Evolutionary conservation across 2,888 invertebrate species (phyloP), one percentile per base, ranked within the genome.

Genomic region (Drosophila setosimentum): DNA sequence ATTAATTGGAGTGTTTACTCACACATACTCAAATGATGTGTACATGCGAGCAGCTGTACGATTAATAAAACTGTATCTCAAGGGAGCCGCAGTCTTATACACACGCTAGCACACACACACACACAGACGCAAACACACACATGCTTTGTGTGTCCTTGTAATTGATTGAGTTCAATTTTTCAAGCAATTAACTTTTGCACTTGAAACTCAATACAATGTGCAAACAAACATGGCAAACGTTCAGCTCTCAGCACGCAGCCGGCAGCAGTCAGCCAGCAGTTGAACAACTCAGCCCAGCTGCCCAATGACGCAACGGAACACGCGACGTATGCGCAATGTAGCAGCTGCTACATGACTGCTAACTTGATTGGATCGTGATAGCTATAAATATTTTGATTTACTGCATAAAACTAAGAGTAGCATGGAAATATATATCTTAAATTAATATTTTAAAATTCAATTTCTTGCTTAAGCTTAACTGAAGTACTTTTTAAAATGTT

Each of bases 91-190:
- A 24, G 58, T 51, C 42, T 57, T 57, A 30, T 1, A 13, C 6
- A 35, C 24, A n/a, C 16, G 27, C 35, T 16, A 24, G 16, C 30
- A n/a, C 24, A 32, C 58, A 18, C 59, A 55, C 16, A 10, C 37
- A 35, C 61, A 30, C 40, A 24, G n/a, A n/a, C 24, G 24, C 58
- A 18, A 55, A 55, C 16, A 10, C 37, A 35, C 21, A 16, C 24
- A 33, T 6, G 59, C 40, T 61, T 35, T 57, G 60, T 59, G 21
- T 60, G 71, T 69, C 65, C 81, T 69, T 63, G 79, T 61, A 69
- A 81, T 90, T 90, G 90, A 90, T 90, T 90, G 83, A 81, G 83
- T 76, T 81, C 72, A 88, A 90, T 90, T 87, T 87, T 87, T 87
- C 89, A 90, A 73, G 77, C 87, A 88, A 90, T 87, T 87, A 90